Evolutionary conservation across 2,113 vertebrate species (phyloP), one percentile per base, ranked within the genome.

Genomic region (Axis porcinus): DNA sequence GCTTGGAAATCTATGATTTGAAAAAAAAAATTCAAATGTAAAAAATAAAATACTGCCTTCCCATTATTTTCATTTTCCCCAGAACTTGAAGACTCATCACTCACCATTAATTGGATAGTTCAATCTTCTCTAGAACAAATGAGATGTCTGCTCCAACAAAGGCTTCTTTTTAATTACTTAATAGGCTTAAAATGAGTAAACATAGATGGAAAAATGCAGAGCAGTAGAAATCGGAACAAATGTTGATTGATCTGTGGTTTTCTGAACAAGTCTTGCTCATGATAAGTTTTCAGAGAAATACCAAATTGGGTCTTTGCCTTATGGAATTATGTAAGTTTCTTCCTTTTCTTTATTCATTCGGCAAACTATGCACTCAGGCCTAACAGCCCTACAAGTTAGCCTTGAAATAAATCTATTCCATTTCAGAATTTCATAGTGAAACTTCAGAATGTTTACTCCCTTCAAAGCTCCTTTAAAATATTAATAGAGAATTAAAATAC

Each of bases 111-210:
- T 3, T 62, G 7, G n/a, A 92, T 45, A 91, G 2, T 23, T 86
- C 91, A 86, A n/a, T 52, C 36, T 96, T 96, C 13, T 86, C 67
- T 97, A 95, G 57, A 98, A 97, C 91, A 98, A 98, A 85, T 57
- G 78, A 97, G 85, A 94, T 43, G 36, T 96, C 96, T 97, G 57
- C 84, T 57, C 7, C 94, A 93, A 96, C 62, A 36, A 97, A 92
- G 96, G 88, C 98, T 98, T 97, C 55, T 97, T 98, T 98, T 95
- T 94, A 96, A 98, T 98, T 95, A 98, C 67, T 95, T 91, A 28
- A 89, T 55, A 97, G 27, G 33, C 64, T 96, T 84, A 97, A 95
- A 98, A 92, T 93, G 94, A 95, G 78, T 70, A 97, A 97, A 98
- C 95, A 67, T 60, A 97, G 94, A 91, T 74, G 87, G 40, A 76